Base-by-base conservation (phyloP, 2,797 vertebrate species). In the Pangasius djambal region DNA sequence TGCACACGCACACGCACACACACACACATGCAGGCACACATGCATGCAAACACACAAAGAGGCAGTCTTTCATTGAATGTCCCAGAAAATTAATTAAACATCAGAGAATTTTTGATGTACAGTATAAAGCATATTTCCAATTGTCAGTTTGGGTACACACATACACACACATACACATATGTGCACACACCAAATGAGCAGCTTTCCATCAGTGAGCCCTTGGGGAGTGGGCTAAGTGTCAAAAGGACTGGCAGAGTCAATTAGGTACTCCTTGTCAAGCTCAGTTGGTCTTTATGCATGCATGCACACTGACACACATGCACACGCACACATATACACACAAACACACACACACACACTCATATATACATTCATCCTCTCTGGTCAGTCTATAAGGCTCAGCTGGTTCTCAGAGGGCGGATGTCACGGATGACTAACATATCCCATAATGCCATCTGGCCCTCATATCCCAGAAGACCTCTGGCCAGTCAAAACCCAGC, bases 391-490 rank as follows among this genome's bases (percentile, higher is more conserved):
- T 74, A 77, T 81, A 87, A 89, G 90, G 48, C 91, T 88, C 92
- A 92, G 91, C 91, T 92, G 90, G 86, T 74, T 90, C 88, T 90
- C 89, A 65, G 82, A 90, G 89, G 91, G 88, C 57, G 88, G 79
- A 72, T 91, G 90, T 90, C 87, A 92, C 75, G 87, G 89, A 90
- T 91, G 90, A 91, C 90, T 91, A 88, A 90, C 91, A 40, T 86
- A 87, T 90, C 90, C 90, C 91, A 91, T 89, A 92, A 91, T 91
- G 91, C 91, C 91, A 92, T 92, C 91, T 92, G 91, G 87, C 90
- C 90, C 82, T 81, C 75, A 91, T 91, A 91, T 92, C 91, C 91
- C 91, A 89, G 81, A 90, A 90, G 89, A 89, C 89, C 75, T 88
- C 67, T 87, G 88, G 86, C 91, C 90, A 92, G 89, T 89, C 88